These are phyloP conservation scores for Drosophila kurseongensis DNA, from an alignment of 1,140 invertebrate species.

Conservation along the genomic window DNA sequence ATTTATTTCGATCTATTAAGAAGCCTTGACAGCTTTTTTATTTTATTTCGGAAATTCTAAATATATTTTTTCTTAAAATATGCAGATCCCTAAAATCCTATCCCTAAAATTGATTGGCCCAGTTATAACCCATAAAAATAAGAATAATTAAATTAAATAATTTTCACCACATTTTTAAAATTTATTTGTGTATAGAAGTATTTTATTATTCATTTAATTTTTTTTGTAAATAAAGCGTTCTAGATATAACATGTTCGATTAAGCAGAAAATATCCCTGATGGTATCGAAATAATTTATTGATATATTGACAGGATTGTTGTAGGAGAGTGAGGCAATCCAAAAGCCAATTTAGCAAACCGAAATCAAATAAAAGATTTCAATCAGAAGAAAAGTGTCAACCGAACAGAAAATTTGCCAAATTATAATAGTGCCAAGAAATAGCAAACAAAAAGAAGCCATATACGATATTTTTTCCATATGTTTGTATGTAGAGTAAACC, in stretches of 20 bases:
- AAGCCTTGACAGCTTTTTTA: too few species aligned
- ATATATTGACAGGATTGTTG: conserved; percentile 26
- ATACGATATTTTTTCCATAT: conserved; percentile 6
- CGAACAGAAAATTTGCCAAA: conserved; percentile 33
- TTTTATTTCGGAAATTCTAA: too few species aligned
- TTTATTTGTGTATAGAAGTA: too few species aligned
- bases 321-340: conserved; percentile 8
- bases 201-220: background rate
- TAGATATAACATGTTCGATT: too few species aligned
- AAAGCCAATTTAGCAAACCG: conserved; percentile 35
- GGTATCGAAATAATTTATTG: conserved; percentile 14
- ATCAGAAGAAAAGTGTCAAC: conserved; percentile 44
- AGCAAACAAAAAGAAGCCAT: conserved; percentile 14
- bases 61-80: too few species aligned
- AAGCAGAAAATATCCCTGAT: background rate
- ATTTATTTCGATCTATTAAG: too few species aligned
- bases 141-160: too few species aligned
- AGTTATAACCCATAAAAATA: too few species aligned
- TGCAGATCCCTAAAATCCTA: too few species aligned
- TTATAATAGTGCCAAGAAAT: conserved; percentile 55
- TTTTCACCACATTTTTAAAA: too few species aligned
- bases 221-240: too few species aligned
- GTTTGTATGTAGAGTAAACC: conserved; percentile 27
- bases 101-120: background rate
- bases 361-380: conserved; percentile 46